Base-by-base conservation (phyloP, 1,140 invertebrate species). In the Solen grandis region DNA sequence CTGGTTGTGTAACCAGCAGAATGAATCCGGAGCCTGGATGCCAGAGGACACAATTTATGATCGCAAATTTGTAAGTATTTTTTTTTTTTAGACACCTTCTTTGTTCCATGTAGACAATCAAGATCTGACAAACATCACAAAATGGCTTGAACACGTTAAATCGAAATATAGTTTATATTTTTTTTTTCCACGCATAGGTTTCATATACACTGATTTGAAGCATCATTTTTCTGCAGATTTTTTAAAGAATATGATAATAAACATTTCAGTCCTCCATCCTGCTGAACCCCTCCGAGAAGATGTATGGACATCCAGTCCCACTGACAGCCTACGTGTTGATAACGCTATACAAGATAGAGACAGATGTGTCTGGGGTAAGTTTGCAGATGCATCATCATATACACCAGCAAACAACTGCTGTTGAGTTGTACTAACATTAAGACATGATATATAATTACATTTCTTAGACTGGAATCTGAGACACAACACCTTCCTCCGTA, bases 341-440 rank as follows among this genome's bases (percentile, higher is more conserved):
- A 38, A 85, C 89, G 1, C 68, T 90, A 55, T 84, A 85, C 27
- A 87, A 85, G 59, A 83, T 86, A 14, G 66, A 70, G 31, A 87
- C 82, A n/a, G 96, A 98, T 93, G 92, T 97, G 5, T 95, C 96
- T 1, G 93, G 93, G 94, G 95, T 92, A 90, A 91, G 92, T 89
- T n/a, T n/a, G n/a, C 2, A 35, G 14, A 41, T 74, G 10, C 46
- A 16, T 1, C n/a, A n/a, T n/a, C n/a, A n/a, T n/a, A n/a, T n/a
- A n/a, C n/a, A n/a, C n/a, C n/a, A n/a, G n/a, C n/a, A n/a, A n/a
- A n/a, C n/a, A n/a, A n/a, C n/a, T n/a, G n/a, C n/a, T n/a, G n/a
- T n/a, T n/a, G n/a, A n/a, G n/a, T n/a, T n/a, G n/a, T n/a, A n/a
- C n/a, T n/a, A n/a, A n/a, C n/a, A n/a, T 50, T 13, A 50, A 50